Percentiles rank a stretch among this genome's conserved stretches.
Conservation (phyloP, 2,797 vertebrate genomes). For the Gouania willdenowi region DNA sequence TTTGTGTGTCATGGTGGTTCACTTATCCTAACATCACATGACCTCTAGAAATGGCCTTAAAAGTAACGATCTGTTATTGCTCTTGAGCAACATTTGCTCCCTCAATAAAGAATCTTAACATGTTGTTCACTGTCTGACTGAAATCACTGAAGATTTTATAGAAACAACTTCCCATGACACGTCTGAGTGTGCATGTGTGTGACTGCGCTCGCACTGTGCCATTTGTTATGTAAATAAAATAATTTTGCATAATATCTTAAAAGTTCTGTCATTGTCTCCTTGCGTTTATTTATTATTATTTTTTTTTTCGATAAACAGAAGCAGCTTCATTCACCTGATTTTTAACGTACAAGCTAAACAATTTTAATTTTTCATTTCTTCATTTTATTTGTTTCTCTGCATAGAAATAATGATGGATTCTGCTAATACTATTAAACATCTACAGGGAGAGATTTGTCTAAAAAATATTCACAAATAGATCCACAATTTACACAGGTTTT, state of each 20-base stretch:
- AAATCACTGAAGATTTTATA: slow-evolving; percentile 74
- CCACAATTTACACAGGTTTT: no score
- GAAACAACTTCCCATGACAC: slow-evolving; percentile 74
- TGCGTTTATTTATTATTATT: neutral
- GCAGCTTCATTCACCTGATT: no score
- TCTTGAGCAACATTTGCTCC: slow-evolving; percentile 94
- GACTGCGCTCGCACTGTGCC: slow-evolving; percentile 91
- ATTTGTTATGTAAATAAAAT: slow-evolving; percentile 99
- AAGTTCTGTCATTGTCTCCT: slow-evolving; percentile 8
- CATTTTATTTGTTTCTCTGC: no score
- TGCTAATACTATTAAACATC: no score
- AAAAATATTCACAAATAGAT: no score
- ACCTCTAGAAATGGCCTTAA: slow-evolving; percentile 88
- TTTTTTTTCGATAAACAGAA: no score
- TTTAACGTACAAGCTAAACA: no score
- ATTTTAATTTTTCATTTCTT: no score
- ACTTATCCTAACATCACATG: slow-evolving; percentile 73
- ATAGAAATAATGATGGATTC: no score
- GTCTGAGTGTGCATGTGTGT: slow-evolving; percentile 88
- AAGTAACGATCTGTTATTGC: slow-evolving; percentile 81
- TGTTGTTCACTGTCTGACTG: slow-evolving; percentile 79
- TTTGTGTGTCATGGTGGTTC: no score
- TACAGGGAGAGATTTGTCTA: no score
- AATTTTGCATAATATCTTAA: slow-evolving; percentile 89
- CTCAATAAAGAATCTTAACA: slow-evolving; percentile 77